Conservation (phyloP, 2,888 invertebrate species). For the Julus scanicus region DNA sequence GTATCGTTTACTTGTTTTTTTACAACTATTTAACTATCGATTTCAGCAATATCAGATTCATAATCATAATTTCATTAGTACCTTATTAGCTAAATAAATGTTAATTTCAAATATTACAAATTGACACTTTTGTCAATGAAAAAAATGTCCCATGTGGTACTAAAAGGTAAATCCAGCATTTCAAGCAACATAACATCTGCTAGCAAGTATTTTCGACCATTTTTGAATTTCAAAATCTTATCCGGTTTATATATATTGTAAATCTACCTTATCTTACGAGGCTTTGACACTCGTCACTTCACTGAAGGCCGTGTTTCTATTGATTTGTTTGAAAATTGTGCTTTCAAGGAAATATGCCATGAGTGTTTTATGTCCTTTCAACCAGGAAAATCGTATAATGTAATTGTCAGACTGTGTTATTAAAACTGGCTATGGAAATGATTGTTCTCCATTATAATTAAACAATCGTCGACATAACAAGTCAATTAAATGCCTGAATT, state of each 20-base stretch:
- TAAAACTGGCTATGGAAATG: constrained; percentile 10
- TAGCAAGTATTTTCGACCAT: background rate
- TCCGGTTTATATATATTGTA: background rate
- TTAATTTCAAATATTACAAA: background rate
- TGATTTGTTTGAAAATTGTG: background rate
- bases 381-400: constrained; percentile 9
- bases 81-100: background rate
- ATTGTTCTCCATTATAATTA: background rate
- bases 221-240: background rate
- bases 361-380: background rate
- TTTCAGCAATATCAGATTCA: background rate
- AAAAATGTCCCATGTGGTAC: background rate
- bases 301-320: background rate
- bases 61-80: background rate
- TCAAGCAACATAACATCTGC: background rate
- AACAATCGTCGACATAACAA: background rate
- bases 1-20: too few relatives aligned
- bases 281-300: background rate
- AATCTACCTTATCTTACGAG: constrained; percentile 2
- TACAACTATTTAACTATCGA: background rate
- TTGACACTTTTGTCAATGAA: background rate
- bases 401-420: background rate
- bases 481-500: constrained; percentile 33
- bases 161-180: background rate
- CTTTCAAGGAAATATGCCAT: constrained; percentile 3